Evolutionary conservation across 2,888 invertebrate species (phyloP).

Genomic region (Branchellion lobata): DNA sequence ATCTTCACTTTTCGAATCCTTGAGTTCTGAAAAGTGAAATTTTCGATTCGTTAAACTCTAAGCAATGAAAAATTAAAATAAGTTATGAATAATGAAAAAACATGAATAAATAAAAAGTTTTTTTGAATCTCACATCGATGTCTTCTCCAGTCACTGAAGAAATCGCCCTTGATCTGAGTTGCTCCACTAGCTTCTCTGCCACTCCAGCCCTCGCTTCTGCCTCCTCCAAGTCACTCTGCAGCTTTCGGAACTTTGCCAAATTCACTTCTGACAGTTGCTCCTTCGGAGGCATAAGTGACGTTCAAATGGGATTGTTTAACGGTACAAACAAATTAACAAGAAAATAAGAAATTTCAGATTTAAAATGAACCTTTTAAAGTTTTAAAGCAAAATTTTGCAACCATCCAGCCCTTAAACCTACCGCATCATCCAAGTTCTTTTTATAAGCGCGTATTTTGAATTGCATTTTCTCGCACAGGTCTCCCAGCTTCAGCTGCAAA

Average conservation of each 20-base stretch:
- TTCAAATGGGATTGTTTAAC: not conserved
- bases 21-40: too few species aligned
- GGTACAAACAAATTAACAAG: not conserved
- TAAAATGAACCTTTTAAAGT: too few species aligned
- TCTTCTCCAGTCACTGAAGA: constrained; percentile 55
- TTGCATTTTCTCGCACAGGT: constrained; percentile 93
- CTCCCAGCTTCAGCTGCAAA: constrained; percentile 99
- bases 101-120: too few species aligned
- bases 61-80: too few species aligned
- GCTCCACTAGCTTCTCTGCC: constrained; percentile 63
- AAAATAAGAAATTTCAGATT: not conserved
- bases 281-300: constrained; percentile 49
- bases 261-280: constrained; percentile 65
- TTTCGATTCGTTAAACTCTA: too few species aligned
- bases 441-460: constrained; percentile 99
- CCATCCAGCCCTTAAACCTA: constrained; percentile 53
- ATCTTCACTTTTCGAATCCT: too few species aligned
- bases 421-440: constrained; percentile 98
- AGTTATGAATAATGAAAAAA: too few species aligned
- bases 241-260: constrained; percentile 65
- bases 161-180: constrained; percentile 62
- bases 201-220: constrained; percentile 65
- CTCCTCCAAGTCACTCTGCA: constrained; percentile 65
- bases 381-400: not conserved
- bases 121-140: constrained; percentile 21